These are phyloP conservation scores for Drosophila biarmipes DNA, from an alignment of 1,140 invertebrate genomes.

Conservation along the genomic window DNA sequence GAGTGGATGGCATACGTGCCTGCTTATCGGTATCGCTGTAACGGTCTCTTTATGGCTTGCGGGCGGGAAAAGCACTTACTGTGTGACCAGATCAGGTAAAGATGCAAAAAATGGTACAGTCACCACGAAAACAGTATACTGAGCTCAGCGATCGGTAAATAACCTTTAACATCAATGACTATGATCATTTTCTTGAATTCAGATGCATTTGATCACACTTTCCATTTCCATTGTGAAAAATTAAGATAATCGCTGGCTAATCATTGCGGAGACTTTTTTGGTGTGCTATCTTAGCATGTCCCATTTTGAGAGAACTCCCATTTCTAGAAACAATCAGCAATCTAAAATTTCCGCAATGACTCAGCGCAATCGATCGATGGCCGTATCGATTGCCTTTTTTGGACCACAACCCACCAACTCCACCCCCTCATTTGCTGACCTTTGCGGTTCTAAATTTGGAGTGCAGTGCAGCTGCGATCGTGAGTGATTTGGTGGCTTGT, in stretches of 20 bases:
- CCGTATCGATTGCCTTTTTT: slow-evolving; percentile 30
- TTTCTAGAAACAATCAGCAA: neutral
- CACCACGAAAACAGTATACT: neutral
- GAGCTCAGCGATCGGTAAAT: no score
- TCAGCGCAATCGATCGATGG: slow-evolving; percentile 25
- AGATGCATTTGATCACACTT: no score
- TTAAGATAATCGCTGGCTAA: no score
- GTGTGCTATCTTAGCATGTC: neutral
- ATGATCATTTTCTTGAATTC: no score
- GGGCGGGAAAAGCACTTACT: neutral
- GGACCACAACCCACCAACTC: neutral
- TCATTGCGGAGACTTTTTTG: no score
- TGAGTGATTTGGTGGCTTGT: slow-evolving; percentile 20
- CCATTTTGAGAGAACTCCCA: neutral
- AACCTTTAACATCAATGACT: no score
- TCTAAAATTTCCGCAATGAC: slow-evolving; percentile 14
- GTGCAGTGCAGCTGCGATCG: neutral
- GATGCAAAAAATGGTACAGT: neutral
- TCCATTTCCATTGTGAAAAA: no score
- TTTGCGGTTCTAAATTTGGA: slow-evolving; percentile 31
- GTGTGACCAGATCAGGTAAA: slow-evolving; percentile 1
- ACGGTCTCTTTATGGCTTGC: neutral
- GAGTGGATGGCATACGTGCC: neutral
- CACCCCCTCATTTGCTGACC: slow-evolving; percentile 19
- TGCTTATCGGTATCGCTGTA: neutral